Conservation (phyloP, 2,888 invertebrate species). For the Formica aserva region DNA sequence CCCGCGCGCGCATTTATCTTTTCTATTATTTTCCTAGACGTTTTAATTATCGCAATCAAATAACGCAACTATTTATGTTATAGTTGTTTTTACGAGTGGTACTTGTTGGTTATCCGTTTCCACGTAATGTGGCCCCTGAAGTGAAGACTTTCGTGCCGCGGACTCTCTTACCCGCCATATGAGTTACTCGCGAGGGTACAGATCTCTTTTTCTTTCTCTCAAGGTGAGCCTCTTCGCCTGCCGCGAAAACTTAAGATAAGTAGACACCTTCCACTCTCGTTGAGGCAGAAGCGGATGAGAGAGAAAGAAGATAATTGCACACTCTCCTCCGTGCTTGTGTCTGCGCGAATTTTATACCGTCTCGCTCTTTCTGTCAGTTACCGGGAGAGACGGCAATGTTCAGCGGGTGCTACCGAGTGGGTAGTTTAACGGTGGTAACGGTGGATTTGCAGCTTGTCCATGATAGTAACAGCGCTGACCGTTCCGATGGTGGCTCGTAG, state of each 20-base stretch:
- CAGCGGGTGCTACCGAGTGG: constrained; percentile 11
- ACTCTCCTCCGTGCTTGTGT: constrained; percentile 57
- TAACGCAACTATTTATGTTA: constrained; percentile 39
- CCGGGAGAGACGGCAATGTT: constrained; percentile 43
- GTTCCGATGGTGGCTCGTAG: constrained; percentile 55
- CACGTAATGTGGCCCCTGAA: constrained; percentile 32
- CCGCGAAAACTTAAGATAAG: constrained; percentile 71
- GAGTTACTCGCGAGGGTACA: constrained; percentile 52
- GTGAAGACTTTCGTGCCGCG: constrained; percentile 32
- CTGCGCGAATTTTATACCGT: constrained; percentile 50
- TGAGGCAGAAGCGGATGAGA: neutral
- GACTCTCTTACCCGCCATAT: constrained; percentile 48
- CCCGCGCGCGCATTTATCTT: constrained; percentile 47
- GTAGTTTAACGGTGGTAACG: constrained; percentile 23
- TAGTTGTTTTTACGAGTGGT: constrained; percentile 57
- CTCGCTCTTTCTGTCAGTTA: constrained; percentile 38
- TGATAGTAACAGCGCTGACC: constrained; percentile 40
- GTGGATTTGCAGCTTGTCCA: constrained; percentile 15
- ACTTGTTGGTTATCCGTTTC: neutral
- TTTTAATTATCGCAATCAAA: constrained; percentile 62
- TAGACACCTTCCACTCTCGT: constrained; percentile 61
- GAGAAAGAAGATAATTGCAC: constrained; percentile 73
- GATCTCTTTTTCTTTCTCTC: constrained; percentile 63
- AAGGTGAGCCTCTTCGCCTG: constrained; percentile 63
- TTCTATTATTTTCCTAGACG: constrained; percentile 57